Evolutionary conservation across 2,888 invertebrate genomes (phyloP).

Genomic region (Sycophila texana): DNA sequence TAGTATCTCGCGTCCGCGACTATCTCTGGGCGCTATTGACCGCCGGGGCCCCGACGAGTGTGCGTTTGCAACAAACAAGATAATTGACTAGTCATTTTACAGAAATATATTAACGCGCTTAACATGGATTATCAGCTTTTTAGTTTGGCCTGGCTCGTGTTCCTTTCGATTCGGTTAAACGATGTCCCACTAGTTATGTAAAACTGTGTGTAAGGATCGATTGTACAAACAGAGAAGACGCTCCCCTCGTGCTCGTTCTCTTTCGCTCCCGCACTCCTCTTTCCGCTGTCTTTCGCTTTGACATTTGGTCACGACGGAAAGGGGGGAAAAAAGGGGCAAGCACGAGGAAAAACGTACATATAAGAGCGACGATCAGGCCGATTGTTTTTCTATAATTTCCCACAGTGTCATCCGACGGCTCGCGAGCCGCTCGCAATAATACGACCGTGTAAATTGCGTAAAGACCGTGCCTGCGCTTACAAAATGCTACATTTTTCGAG

Average conservation of each 20-base stretch:
- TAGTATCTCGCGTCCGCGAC: too few species aligned
- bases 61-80: not conserved
- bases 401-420: conserved; percentile 21
- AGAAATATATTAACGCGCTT: not conserved
- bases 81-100: not conserved
- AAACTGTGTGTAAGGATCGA: conserved; percentile 67
- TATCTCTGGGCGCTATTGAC: too few species aligned
- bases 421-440: not conserved
- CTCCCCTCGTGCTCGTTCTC: conserved; percentile 34
- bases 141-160: conserved; percentile 13
- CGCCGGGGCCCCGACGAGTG: not conserved
- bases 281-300: conserved; percentile 6
- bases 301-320: conserved; percentile 21
- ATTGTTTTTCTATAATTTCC: conserved; percentile 15
- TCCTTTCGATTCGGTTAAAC: conserved; percentile 43
- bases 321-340: not conserved
- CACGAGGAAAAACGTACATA: conserved; percentile 18
- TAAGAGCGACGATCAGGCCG: too few species aligned
- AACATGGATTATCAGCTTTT: not conserved
- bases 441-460: too few species aligned
- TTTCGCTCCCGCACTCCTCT: conserved; percentile 29
- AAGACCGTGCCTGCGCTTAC: too few species aligned
- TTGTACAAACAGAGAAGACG: conserved; percentile 66
- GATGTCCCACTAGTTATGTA: conserved; percentile 59
- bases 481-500: too few species aligned